A percentile compares a stretch with the other conserved stretches of the same genome.
These are phyloP conservation scores for Gopherus evgoodei DNA, from an alignment of 2,113 vertebrate species.

Conservation along the genomic window DNA sequence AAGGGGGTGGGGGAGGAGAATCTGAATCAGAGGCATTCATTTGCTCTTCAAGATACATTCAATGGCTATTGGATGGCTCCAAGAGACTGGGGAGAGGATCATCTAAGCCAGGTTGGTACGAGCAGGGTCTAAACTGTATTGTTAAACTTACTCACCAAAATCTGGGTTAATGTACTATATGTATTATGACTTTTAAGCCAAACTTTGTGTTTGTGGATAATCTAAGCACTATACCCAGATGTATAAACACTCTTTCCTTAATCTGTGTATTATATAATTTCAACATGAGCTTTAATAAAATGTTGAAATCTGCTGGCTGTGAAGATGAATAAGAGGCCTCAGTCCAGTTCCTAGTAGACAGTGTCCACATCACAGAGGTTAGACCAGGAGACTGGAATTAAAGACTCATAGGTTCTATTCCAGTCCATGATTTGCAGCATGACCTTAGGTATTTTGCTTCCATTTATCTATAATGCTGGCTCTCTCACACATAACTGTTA, in stretches of 20 bases:
- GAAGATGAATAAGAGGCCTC: background rate
- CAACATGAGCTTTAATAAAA: too few species aligned
- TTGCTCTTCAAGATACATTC: background rate
- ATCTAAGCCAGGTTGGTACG: background rate
- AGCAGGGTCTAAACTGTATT: background rate
- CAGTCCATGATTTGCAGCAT: background rate
- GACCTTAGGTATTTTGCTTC: background rate
- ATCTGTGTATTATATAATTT: too few species aligned
- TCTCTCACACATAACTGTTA: background rate
- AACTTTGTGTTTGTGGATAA: too few species aligned
- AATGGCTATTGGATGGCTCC: background rate
- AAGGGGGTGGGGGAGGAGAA: background rate
- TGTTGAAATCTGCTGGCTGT: background rate
- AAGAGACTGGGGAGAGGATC: background rate
- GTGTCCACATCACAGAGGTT: background rate
- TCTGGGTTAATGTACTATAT: too few species aligned
- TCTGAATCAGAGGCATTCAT: background rate
- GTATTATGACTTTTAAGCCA: too few species aligned
- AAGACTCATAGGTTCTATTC: background rate
- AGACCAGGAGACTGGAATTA: background rate
- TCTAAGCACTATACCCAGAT: too few species aligned
- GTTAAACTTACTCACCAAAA: too few species aligned
- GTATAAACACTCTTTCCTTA: too few species aligned
- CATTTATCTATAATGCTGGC: background rate
- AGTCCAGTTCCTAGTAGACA: background rate